Percentiles rank a stretch among this genome's conserved stretches.
phyloP scores from a whole-genome alignment of 2,888 invertebrate genomes.

The Caradrina clavipalpis region DNA sequence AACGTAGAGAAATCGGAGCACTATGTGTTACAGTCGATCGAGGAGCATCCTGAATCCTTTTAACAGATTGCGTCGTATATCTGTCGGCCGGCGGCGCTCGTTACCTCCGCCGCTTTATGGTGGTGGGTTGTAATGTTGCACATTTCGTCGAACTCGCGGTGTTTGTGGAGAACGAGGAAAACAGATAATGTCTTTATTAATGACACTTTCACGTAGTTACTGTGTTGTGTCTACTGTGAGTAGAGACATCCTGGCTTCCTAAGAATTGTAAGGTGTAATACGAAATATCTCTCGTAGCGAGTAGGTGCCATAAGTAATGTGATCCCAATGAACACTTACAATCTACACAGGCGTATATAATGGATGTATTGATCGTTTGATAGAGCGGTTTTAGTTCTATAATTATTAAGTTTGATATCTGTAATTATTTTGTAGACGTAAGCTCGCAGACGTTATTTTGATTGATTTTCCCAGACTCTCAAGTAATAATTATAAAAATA shows the following conservation, averaged over 20 bases:
- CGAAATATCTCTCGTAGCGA: too few species aligned
- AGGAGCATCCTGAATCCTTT: slow-evolving; percentile 20
- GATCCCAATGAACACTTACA: too few species aligned
- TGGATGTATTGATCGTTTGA: too few species aligned
- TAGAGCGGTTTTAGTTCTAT: too few species aligned
- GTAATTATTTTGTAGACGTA: too few species aligned
- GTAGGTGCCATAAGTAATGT: too few species aligned
- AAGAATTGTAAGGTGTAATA: too few species aligned
- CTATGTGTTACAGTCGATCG: slow-evolving; percentile 9
- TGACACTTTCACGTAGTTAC: background rate
- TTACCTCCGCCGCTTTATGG: slow-evolving; percentile 13
- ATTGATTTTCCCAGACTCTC: too few species aligned
- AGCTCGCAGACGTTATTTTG: too few species aligned
- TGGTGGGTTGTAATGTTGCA: slow-evolving; percentile 10
- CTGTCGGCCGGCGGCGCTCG: background rate
- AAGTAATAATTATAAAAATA: too few species aligned
- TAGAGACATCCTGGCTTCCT: background rate
- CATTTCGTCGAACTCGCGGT: slow-evolving; percentile 8
- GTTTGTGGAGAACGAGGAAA: background rate
- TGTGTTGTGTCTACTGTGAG: background rate
- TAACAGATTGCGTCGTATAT: slow-evolving; percentile 27
- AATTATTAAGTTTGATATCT: too few species aligned
- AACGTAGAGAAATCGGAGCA: slow-evolving; percentile 9
- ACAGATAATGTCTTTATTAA: slow-evolving; percentile 9
- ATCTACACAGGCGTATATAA: too few species aligned